A percentile compares a stretch with the other conserved stretches of the same genome.
Evolutionary conservation across 2,797 vertebrate genomes (phyloP).

Genomic region (Ibycter americanus): DNA sequence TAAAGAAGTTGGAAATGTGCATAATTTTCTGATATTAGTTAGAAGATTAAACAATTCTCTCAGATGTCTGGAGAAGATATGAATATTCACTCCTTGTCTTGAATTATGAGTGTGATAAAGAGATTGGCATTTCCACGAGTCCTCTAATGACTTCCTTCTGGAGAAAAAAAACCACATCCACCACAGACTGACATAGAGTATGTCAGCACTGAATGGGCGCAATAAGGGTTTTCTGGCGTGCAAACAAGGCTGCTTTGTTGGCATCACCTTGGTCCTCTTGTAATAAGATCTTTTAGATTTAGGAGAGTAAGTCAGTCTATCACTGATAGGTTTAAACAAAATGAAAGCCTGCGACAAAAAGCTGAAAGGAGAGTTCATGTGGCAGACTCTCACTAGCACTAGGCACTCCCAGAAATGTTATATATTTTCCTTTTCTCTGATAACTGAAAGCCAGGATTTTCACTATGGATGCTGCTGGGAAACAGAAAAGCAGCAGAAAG

Average conservation of each 20-base stretch:
- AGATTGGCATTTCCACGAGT: not conserved
- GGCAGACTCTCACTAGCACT: not conserved
- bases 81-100: not conserved
- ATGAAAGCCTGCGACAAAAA: not conserved
- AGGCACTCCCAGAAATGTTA: not conserved
- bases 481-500: not conserved
- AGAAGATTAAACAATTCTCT: not conserved
- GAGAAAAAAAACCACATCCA: not conserved
- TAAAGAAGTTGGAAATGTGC: not conserved
- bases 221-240: not conserved
- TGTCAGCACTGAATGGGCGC: not conserved
- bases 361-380: not conserved
- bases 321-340: not conserved
- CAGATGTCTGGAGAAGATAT: not conserved
- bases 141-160: not conserved
- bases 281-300: not conserved
- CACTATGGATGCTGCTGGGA: not conserved
- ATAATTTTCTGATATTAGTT: not conserved
- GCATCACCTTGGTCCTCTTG: not conserved
- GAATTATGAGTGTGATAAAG: not conserved
- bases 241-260: not conserved
- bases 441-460: not conserved
- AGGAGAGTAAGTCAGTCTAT: not conserved
- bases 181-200: not conserved
- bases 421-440: not conserved